phyloP scores from a whole-genome alignment of 2,888 invertebrate genomes.

The Rotaria magnacalcarata region DNA sequence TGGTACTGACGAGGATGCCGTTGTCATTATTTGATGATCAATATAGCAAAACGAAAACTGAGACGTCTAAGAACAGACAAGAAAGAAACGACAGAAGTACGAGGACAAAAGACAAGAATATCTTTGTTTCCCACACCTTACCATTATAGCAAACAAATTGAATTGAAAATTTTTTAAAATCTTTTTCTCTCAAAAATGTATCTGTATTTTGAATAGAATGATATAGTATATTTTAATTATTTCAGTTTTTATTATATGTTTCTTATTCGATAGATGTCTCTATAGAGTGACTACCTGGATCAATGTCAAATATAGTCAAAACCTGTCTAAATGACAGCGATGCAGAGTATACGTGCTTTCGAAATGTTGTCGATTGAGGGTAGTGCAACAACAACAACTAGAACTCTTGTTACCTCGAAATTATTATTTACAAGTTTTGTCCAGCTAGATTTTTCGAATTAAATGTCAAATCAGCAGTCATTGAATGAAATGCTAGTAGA shows the following conservation, averaged over 20 bases:
- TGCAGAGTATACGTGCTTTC: no score
- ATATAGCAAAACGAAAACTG: neutral
- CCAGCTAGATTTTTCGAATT: no score
- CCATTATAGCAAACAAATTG: neutral
- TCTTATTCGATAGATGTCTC: neutral
- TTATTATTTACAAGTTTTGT: no score
- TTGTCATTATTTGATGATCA: slow-evolving; percentile 12
- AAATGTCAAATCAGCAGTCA: no score
- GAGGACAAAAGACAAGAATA: neutral
- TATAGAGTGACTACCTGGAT: neutral
- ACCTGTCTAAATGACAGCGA: no score
- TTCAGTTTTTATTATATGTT: neutral
- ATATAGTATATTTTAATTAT: neutral
- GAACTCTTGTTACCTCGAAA: no score
- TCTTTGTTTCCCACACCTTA: neutral
- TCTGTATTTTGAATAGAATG: neutral
- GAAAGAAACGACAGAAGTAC: neutral
- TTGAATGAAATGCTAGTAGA: no score
- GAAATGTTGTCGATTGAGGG: no score
- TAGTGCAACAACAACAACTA: no score
- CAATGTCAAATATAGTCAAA: no score
- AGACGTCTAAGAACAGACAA: neutral
- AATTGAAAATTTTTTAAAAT: neutral
- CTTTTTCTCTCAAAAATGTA: no score
- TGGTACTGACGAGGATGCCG: neutral